Conservation (phyloP, 2,113 vertebrate species). For the Perca flavescens region DNA sequence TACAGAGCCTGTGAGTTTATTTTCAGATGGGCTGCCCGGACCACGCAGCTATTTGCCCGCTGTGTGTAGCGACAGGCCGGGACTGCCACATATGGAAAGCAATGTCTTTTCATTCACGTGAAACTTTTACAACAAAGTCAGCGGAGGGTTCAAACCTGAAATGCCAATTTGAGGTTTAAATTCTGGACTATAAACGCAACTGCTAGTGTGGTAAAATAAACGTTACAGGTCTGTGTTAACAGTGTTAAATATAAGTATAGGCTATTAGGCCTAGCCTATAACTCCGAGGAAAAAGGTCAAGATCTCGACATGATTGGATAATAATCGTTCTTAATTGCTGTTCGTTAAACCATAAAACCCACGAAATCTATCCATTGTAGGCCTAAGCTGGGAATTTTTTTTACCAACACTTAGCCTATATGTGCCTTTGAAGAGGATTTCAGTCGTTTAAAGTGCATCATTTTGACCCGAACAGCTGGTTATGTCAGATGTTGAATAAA, state of each 20-base stretch:
- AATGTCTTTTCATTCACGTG: neutral
- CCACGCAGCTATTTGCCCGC: constrained; percentile 9
- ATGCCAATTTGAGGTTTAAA: neutral
- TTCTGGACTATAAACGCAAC: neutral
- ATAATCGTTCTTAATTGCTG: neutral
- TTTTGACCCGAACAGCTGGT: constrained; percentile 49
- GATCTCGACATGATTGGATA: neutral
- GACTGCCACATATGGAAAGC: neutral
- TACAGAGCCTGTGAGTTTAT: constrained; percentile 43
- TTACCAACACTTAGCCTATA: neutral
- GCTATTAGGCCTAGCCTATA: no score
- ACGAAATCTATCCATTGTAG: neutral
- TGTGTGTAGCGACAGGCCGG: constrained; percentile 15
- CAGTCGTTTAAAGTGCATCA: neutral
- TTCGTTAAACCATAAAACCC: neutral
- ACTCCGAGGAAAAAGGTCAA: neutral
- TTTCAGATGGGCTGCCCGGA: constrained; percentile 40
- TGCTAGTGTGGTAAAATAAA: no score
- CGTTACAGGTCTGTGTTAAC: neutral
- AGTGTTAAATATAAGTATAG: no score
- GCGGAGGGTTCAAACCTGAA: neutral
- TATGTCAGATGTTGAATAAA: constrained; percentile 30
- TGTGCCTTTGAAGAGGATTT: neutral
- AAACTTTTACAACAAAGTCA: neutral
- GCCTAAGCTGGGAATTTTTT: neutral